Evolutionary conservation across 2,113 vertebrate genomes (phyloP).

Genomic region (Rhinogobius similis): DNA sequence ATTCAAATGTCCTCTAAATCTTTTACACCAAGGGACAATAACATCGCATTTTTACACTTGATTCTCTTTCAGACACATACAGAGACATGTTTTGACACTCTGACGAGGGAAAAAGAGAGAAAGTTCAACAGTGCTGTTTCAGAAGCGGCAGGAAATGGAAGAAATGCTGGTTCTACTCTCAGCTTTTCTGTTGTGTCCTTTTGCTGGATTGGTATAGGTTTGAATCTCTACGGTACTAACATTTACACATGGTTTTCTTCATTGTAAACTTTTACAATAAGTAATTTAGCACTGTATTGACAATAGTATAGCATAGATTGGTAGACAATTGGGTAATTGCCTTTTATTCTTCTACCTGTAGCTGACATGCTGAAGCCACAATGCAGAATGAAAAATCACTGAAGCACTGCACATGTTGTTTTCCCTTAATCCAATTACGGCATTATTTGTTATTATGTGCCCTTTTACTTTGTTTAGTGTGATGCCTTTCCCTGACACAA

Average conservation of each 20-base stretch:
- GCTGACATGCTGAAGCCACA: constrained; percentile 24
- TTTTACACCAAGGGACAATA: background rate
- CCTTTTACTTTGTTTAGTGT: constrained; percentile 1
- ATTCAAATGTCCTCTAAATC: constrained; percentile 2
- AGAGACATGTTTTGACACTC: background rate
- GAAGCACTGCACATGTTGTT: constrained; percentile 33
- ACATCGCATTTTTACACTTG: background rate
- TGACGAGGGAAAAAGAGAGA: background rate
- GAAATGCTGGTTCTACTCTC: background rate
- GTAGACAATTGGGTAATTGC: constrained; percentile 40
- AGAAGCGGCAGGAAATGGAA: background rate
- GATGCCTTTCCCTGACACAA: constrained; percentile 24
- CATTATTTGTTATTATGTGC: constrained; percentile 23
- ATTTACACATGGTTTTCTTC: background rate
- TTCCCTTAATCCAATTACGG: constrained; percentile 21
- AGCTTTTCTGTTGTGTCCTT: background rate
- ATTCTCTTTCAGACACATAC: background rate
- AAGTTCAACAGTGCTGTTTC: background rate
- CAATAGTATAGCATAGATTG: background rate
- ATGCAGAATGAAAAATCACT: constrained; percentile 37
- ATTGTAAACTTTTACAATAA: background rate
- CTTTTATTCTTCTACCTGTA: constrained; percentile 47
- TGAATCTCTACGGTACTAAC: no score
- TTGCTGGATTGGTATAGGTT: no score
- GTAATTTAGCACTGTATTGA: background rate